Base-by-base conservation (phyloP, 2,797 vertebrate genomes). In the Rhinogobio ventralis region DNA sequence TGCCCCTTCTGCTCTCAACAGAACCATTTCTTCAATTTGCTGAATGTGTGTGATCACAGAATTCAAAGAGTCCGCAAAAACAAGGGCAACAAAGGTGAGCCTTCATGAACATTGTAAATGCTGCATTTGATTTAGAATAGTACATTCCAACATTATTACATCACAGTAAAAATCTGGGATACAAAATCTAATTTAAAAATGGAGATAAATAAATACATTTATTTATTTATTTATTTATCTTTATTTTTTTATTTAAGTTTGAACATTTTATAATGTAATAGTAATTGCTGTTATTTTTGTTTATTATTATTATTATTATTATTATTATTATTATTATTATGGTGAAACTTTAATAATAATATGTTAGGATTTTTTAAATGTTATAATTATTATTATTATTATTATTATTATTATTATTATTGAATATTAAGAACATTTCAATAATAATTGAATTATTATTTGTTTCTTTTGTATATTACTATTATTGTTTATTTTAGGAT, bases 61-160 rank as follows among this genome's bases (percentile, higher is more conserved):
- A 83, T 42, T 45, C 62, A 81, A 82, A 23, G 69, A 55, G 23
- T 64, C 67, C 10, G 5, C 71, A 74, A 89, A 91, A 82, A 57
- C 51, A 57, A 2, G 0, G 20, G 14, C 7, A 73, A 82, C n/a
- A n/a, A n/a, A n/a, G n/a, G 6, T 46, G 68, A 72, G 51, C 7
- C 7, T 23, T 30, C 4, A 23, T 46, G n/a, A 46, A 60, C 51
- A 36, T 45, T 51, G n/a, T 62, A 9, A 62, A 19, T 55, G 14
- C 17, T 30, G 42, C 23, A 14, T 33, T 33, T 66, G 11, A 49
- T 49, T 30, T 7, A 30, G 25, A 3, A 57, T 3, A 15, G 51
- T 15, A 13, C 4, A 14, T 17, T 60, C 23, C 36, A 60, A 25
- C n/a, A 57, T 42, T 25, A 23, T 17, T 42, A 1, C 14, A 60